Conservation (phyloP, 2,797 vertebrate genomes). For the Psittacula echo region DNA sequence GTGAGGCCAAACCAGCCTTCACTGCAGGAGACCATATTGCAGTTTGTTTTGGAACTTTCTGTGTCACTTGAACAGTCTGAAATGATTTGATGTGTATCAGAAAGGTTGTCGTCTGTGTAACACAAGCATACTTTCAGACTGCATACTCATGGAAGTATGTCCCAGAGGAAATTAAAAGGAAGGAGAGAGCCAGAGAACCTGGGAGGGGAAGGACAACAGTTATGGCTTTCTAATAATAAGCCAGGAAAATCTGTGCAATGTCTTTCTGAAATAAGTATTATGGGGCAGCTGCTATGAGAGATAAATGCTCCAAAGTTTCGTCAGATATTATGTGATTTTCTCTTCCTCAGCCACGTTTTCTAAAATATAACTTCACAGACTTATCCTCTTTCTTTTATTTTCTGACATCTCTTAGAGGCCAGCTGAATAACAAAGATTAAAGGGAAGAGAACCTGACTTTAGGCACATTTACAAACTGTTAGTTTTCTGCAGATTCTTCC, state of each 20-base stretch:
- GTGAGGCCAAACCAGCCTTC: not conserved
- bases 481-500: not conserved
- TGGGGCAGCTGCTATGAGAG: not conserved
- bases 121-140: not conserved
- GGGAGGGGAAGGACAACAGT: not conserved
- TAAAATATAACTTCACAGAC: not conserved
- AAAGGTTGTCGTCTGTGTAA: not conserved
- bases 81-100: fast-evolving
- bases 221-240: not conserved
- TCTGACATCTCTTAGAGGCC: not conserved
- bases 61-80: not conserved
- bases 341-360: not conserved
- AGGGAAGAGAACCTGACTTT: not conserved
- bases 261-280: not conserved
- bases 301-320: not conserved
- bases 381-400: not conserved
- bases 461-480: not conserved
- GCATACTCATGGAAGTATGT: not conserved
- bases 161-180: not conserved
- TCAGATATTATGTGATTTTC: not conserved
- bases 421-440: not conserved
- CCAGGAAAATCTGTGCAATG: not conserved
- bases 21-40: not conserved
- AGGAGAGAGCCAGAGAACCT: not conserved
- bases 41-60: not conserved